phyloP scores from a whole-genome alignment of 2,113 vertebrate species.

The Phyllostomus hastatus region DNA sequence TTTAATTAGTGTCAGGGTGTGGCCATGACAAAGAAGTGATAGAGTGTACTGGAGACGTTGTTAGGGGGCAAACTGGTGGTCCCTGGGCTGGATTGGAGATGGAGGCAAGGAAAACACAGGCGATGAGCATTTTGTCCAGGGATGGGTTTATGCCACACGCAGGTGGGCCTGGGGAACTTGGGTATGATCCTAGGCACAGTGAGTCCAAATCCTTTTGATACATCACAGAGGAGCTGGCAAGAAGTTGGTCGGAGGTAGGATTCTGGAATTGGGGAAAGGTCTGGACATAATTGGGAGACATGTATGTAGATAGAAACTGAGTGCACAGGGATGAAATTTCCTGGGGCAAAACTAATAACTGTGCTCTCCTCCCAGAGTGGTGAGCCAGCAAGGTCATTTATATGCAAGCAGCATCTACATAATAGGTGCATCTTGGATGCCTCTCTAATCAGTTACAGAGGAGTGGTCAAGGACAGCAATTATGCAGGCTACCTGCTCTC shows the following conservation, averaged over 20 bases:
- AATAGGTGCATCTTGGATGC: background rate
- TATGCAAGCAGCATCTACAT: background rate
- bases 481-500: background rate
- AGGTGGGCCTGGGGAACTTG: background rate
- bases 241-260: background rate
- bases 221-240: no score
- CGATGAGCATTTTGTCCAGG: background rate
- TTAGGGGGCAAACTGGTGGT: no score
- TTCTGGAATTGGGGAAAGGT: background rate
- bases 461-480: background rate
- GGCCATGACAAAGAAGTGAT: background rate
- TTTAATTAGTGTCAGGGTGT: no score
- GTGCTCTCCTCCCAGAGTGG: background rate
- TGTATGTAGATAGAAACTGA: background rate
- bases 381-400: background rate
- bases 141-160: background rate
- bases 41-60: accelerated
- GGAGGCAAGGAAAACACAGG: background rate
- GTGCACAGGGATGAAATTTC: background rate
- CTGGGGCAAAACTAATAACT: background rate
- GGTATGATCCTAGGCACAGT: background rate
- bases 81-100: background rate
- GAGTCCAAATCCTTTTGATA: background rate
- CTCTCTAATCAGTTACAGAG: background rate
- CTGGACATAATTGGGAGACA: background rate